Conservation (phyloP, 1,140 invertebrate genomes). For the Ostrea edulis region DNA sequence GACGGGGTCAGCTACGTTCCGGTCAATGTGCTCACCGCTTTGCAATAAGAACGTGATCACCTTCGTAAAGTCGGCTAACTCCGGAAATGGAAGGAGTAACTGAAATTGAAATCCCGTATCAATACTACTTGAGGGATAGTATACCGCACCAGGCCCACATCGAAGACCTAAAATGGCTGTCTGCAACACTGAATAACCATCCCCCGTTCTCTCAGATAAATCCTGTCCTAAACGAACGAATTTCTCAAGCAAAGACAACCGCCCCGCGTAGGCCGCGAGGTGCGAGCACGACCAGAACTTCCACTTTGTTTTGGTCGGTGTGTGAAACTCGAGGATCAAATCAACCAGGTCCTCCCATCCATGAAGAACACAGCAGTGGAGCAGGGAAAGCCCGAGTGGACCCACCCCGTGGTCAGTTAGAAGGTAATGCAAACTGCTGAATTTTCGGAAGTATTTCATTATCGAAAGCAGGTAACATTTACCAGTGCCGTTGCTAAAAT, state of each 20-base stretch:
- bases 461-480: too few species aligned
- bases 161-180: not conserved
- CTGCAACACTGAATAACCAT: not conserved
- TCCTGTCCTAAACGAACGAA: not conserved
- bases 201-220: not conserved
- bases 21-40: not conserved
- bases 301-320: not conserved
- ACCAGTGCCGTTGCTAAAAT: too few species aligned
- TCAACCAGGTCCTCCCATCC: not conserved
- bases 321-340: not conserved
- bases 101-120: not conserved
- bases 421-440: too few species aligned
- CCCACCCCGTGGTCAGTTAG: too few species aligned
- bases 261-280: not conserved
- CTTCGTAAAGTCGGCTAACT: not conserved
- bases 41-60: not conserved
- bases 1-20: not conserved
- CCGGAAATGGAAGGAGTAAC: not conserved
- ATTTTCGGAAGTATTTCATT: too few species aligned
- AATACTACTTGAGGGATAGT: not conserved
- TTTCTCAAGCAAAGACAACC: not conserved
- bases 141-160: not conserved
- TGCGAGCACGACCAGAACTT: not conserved
- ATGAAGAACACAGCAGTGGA: not conserved
- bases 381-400: too few species aligned